Evolutionary conservation across 1,140 invertebrate genomes (phyloP).

Genomic region (Heliconius melpomene): DNA sequence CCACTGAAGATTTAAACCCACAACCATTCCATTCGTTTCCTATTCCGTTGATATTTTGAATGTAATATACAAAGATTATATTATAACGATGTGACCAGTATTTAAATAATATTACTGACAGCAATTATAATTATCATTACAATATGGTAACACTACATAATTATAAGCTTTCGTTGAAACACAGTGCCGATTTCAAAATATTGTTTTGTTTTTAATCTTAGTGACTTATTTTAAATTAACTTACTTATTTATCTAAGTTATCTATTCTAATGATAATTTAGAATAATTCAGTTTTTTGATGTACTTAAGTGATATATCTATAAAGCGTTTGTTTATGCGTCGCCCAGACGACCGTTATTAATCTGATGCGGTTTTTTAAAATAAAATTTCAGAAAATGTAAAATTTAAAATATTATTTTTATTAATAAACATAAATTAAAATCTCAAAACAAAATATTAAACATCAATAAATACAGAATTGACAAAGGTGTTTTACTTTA

Average conservation of each 20-base stretch:
- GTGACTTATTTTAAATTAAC: conserved; percentile 16
- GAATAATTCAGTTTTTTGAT: conserved; percentile 70
- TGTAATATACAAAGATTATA: too few species aligned
- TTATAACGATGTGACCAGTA: too few species aligned
- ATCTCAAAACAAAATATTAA: too few species aligned
- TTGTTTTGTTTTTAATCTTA: not conserved
- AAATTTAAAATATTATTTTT: too few species aligned
- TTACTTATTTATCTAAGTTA: conserved; percentile 41
- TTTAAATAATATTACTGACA: not conserved
- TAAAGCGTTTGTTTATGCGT: conserved; percentile 64
- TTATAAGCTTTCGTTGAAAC: not conserved
- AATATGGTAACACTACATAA: not conserved
- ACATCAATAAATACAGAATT: too few species aligned
- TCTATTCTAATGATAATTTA: conserved; percentile 63
- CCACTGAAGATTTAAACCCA: too few species aligned
- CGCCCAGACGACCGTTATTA: not conserved
- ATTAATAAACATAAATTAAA: too few species aligned
- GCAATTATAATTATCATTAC: not conserved
- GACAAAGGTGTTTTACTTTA: too few species aligned
- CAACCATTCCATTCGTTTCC: too few species aligned
- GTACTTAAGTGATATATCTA: conserved; percentile 63
- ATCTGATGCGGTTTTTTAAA: not conserved
- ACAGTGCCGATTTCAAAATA: conserved; percentile 4
- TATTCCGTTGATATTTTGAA: too few species aligned
- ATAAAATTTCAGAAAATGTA: too few species aligned